These are phyloP conservation scores for Galagoides demidoff DNA, from an alignment of 2,797 vertebrate genomes.

Conservation along the genomic window DNA sequence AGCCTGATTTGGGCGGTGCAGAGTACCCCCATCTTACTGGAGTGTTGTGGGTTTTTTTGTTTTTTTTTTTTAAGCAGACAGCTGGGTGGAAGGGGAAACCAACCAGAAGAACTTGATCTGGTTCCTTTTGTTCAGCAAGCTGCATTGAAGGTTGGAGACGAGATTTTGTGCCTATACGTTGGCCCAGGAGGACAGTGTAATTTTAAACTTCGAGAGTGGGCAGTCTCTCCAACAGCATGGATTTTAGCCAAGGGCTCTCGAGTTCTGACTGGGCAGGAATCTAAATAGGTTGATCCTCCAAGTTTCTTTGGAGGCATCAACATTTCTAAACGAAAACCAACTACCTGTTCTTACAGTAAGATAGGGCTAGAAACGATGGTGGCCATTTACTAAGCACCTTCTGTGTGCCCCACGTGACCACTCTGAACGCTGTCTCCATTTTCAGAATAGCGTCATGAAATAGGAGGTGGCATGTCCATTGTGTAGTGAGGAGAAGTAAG, in stretches of 20 bases:
- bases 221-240: not conserved
- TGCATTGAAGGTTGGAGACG: not conserved
- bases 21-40: not conserved
- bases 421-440: not conserved
- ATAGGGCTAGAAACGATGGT: not conserved
- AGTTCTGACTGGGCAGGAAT: not conserved
- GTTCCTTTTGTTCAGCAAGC: not conserved
- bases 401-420: not conserved
- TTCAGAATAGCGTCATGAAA: not conserved
- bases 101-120: conserved; percentile 48
- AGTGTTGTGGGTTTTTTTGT: not conserved
- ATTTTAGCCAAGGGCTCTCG: not conserved
- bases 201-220: not conserved
- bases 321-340: not conserved
- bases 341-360: not conserved
- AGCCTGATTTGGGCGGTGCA: no score
- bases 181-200: not conserved
- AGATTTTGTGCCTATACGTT: not conserved
- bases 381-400: not conserved
- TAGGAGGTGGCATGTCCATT: not conserved
- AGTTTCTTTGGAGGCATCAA: not conserved
- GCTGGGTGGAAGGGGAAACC: conserved; percentile 36
- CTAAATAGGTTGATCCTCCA: not conserved
- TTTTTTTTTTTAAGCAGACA: not conserved
- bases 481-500: not conserved